Evolutionary conservation across 2,888 invertebrate genomes (phyloP).

Genomic region (Eupithecia abbreviata): DNA sequence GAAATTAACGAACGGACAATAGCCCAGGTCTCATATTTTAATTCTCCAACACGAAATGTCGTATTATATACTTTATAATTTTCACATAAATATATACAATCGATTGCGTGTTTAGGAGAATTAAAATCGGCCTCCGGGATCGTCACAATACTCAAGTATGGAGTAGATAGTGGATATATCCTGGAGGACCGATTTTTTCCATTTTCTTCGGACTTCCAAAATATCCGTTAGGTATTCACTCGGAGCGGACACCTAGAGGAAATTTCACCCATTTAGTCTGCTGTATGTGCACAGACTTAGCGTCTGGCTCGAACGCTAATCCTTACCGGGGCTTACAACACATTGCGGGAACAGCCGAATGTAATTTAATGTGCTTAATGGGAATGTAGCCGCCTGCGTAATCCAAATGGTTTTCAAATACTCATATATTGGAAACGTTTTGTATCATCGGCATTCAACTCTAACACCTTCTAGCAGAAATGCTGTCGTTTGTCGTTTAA

Average conservation of each 20-base stretch:
- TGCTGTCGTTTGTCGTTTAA: no score
- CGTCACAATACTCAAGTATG: neutral
- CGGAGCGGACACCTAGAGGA: neutral
- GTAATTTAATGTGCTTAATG: slow-evolving; percentile 53
- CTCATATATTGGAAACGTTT: slow-evolving; percentile 40
- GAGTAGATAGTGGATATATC: neutral
- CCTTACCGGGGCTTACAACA: slow-evolving; percentile 47
- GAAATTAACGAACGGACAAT: no score
- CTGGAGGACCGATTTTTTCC: no score
- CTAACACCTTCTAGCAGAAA: no score
- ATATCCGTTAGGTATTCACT: neutral
- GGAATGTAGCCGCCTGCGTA: slow-evolving; percentile 42
- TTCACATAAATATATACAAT: no score
- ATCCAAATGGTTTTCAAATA: slow-evolving; percentile 58
- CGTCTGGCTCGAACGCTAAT: slow-evolving; percentile 22
- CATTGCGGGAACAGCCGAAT: slow-evolving; percentile 47
- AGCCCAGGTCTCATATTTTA: no score
- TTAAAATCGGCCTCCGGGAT: no score
- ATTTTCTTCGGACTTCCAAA: neutral
- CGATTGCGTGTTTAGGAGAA: no score
- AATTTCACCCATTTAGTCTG: neutral
- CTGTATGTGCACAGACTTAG: slow-evolving; percentile 3
- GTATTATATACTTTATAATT: no score
- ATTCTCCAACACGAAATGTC: no score
- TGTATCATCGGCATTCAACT: neutral